Base-by-base conservation (phyloP, 1,140 invertebrate species). In the Dufourea novaeangliae region DNA sequence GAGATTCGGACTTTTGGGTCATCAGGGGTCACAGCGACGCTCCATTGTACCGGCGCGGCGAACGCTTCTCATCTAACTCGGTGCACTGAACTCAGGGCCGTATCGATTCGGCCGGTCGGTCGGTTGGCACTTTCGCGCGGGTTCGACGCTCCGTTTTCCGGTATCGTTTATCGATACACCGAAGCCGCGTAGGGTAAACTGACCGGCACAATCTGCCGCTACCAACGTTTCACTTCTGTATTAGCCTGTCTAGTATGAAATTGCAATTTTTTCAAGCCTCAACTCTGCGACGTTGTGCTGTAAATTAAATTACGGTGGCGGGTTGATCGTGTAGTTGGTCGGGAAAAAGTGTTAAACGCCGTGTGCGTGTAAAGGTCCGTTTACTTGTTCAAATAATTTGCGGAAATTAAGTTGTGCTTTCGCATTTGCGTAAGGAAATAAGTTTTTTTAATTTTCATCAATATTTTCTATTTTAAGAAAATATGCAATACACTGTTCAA, bases 21-120 rank as follows among this genome's bases (percentile, higher is more conserved):
- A 80, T 34, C 69, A 44, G 44, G 62, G 83, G 83, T 85, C 79
- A 76, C 62, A 74, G 68, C 44, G 17, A 41, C 71, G 54, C 56
- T 85, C 71, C 79, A 80, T 83, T 85, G 83, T 84, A 61, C 63
- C 52, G 63, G 72, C 54, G 68, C 52, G 63, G 72, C 54, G 68
- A 50, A 46, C 71, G 52, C 63, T 83, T 83, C n/a, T n/a, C n/a
- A n/a, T n/a, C 70, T 83, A 83, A 83, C 80, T 74, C 67, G 62
- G 77, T 71, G 81, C 82, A 83, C 59, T 79, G 80, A 83, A 84
- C 76, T 52, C 81, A 75, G 81, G 80, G 46, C 81, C 77, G 81
- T 83, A 84, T 75, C 70, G 71, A 66, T 66, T 74, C 46, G 71
- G n/a, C 22, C 20, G 57, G 14, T 61, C 32, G 57, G n/a, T 17